Percentiles rank a stretch among this genome's conserved stretches.
phyloP scores from a whole-genome alignment of 2,797 vertebrate genomes.

The Trichosurus vulpecula region DNA sequence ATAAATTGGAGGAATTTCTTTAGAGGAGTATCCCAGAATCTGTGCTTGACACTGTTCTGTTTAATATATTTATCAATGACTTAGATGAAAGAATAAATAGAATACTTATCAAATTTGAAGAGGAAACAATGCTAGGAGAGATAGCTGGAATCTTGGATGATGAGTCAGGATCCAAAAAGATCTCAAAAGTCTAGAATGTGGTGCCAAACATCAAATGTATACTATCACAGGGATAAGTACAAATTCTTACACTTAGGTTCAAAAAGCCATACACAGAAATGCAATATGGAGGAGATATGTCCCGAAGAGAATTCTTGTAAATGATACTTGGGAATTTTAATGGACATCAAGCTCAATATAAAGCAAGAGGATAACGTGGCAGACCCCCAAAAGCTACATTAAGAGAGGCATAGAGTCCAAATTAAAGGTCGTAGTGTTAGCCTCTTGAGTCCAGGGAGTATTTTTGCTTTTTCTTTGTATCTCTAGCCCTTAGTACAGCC shows the following conservation, averaged over 20 bases:
- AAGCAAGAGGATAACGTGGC: neutral
- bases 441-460: neutral
- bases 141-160: neutral
- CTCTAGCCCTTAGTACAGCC: neutral
- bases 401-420: neutral
- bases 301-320: neutral
- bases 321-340: neutral
- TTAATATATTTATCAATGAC: neutral
- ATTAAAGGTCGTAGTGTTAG: neutral
- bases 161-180: neutral
- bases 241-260: neutral
- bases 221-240: too few species aligned
- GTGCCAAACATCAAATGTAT: neutral
- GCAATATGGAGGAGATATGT: too few species aligned
- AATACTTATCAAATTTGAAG: neutral
- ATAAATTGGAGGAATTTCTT: neutral
- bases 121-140: neutral
- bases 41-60: neutral
- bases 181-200: neutral
- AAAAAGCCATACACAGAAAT: too few species aligned
- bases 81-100: neutral
- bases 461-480: neutral
- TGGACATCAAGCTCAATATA: neutral
- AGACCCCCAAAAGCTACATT: neutral
- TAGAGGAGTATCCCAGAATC: neutral